Percentiles rank a stretch among this genome's conserved stretches.
phyloP scores from a whole-genome alignment of 2,113 vertebrate species.

The Perognathus longimembris region DNA sequence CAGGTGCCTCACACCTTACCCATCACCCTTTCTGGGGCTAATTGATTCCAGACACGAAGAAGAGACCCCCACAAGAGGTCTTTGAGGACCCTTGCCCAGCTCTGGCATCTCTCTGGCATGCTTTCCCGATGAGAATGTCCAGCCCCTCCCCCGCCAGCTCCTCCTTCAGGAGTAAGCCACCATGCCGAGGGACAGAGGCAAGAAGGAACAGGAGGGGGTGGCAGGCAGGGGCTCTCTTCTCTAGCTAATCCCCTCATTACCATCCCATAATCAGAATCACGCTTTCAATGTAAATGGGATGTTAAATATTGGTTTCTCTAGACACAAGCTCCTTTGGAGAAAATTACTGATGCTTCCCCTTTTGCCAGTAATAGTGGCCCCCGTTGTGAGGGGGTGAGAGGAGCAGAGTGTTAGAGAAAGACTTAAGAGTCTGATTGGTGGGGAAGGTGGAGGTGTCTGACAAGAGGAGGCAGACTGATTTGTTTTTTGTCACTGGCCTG shows the following conservation, averaged over 20 bases:
- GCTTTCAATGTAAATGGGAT: conserved; percentile 84
- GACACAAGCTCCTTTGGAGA: conserved; percentile 73
- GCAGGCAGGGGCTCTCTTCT: conserved; percentile 63
- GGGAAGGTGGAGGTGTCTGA: neutral
- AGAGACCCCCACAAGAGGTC: conserved; percentile 25
- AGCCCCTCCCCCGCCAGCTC: neutral
- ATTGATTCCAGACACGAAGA: conserved; percentile 65
- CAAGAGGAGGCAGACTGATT: neutral
- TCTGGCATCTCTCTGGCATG: conserved; percentile 69
- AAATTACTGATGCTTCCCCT: conserved; percentile 71
- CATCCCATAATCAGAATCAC: conserved; percentile 84
- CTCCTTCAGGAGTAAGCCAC: conserved; percentile 37
- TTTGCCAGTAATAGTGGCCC: conserved; percentile 37
- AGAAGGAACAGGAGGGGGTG: neutral
- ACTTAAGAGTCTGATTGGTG: neutral
- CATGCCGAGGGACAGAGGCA: neutral
- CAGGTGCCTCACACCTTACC: neutral
- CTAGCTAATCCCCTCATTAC: conserved; percentile 82
- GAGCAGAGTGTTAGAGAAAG: neutral
- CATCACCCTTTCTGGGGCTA: conserved; percentile 9
- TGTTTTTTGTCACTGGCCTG: neutral
- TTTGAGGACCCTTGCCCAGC: conserved; percentile 70
- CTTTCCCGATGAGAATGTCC: conserved; percentile 35
- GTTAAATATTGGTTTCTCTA: conserved; percentile 83
- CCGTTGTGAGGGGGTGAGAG: neutral